Conservation (phyloP, 2,797 vertebrate genomes). For the Macropodus opercularis region DNA sequence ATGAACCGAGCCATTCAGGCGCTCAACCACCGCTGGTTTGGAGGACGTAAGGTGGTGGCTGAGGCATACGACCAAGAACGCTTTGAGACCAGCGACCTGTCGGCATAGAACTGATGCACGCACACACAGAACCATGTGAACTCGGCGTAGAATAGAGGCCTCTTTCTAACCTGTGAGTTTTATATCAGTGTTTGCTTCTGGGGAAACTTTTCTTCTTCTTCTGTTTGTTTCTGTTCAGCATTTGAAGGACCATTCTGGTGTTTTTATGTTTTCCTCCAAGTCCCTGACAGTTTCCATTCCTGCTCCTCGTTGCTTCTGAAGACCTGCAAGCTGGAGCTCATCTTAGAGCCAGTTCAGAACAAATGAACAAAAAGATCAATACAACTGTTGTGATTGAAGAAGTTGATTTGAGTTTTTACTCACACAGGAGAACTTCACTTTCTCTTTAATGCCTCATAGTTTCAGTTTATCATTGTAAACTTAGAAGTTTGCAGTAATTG, state of each 20-base stretch:
- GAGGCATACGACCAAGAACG: slow-evolving; percentile 93
- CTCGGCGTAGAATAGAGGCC: background rate
- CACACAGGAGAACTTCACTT: no score
- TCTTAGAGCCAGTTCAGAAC: no score
- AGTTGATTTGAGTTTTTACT: no score
- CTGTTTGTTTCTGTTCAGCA: background rate
- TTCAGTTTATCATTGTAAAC: no score
- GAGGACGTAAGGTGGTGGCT: slow-evolving; percentile 89
- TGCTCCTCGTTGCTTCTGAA: background rate
- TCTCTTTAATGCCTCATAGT: no score
- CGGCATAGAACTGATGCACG: slow-evolving; percentile 79
- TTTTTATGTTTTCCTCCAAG: background rate
- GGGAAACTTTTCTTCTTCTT: slow-evolving; percentile 4
- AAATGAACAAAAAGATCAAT: no score
- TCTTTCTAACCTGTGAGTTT: slow-evolving; percentile 13
- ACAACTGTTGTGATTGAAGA: no score
- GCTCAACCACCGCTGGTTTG: slow-evolving; percentile 94
- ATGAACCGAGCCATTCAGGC: slow-evolving; percentile 92
- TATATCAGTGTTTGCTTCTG: background rate
- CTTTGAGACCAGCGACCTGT: slow-evolving; percentile 92
- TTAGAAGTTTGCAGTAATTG: no score
- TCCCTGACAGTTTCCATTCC: background rate
- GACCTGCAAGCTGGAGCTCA: background rate
- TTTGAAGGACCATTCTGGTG: background rate
- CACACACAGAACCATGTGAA: background rate